phyloP scores from a whole-genome alignment of 1,140 invertebrate genomes.

The Drosophila mauritiana region DNA sequence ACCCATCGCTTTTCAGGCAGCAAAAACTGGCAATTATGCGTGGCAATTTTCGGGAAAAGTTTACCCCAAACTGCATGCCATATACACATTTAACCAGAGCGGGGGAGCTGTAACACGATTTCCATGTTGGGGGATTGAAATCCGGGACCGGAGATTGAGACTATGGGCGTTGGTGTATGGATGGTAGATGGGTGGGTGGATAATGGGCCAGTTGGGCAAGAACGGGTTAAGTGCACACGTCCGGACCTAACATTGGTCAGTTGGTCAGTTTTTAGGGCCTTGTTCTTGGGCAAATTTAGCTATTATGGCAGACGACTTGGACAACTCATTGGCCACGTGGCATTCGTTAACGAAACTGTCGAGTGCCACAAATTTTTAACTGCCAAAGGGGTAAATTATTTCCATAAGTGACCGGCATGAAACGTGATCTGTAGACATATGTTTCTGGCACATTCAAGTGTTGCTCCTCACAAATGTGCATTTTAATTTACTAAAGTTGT shows the following conservation, averaged over 20 bases:
- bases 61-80: slow-evolving; percentile 22
- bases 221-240: slow-evolving; percentile 20
- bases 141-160: slow-evolving; percentile 5
- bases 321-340: slow-evolving; percentile 19
- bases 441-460: no score
- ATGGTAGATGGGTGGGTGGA: neutral
- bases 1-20: slow-evolving; percentile 2
- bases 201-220: slow-evolving; percentile 3
- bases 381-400: slow-evolving; percentile 1
- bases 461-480: no score
- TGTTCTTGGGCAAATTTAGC: slow-evolving; percentile 5
- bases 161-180: neutral
- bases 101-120: slow-evolving; percentile 54
- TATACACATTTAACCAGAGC: slow-evolving; percentile 26
- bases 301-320: slow-evolving; percentile 1
- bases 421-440: neutral
- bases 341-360: slow-evolving; percentile 16
- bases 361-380: neutral
- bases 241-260: neutral
- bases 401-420: neutral
- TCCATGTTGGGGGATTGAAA: slow-evolving; percentile 39
- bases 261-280: slow-evolving; percentile 14
- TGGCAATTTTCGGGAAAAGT: slow-evolving; percentile 60
- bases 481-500: neutral
- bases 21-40: slow-evolving; percentile 73